Base-by-base conservation (phyloP, 1,140 invertebrate species). In the Halesus radiatus region DNA sequence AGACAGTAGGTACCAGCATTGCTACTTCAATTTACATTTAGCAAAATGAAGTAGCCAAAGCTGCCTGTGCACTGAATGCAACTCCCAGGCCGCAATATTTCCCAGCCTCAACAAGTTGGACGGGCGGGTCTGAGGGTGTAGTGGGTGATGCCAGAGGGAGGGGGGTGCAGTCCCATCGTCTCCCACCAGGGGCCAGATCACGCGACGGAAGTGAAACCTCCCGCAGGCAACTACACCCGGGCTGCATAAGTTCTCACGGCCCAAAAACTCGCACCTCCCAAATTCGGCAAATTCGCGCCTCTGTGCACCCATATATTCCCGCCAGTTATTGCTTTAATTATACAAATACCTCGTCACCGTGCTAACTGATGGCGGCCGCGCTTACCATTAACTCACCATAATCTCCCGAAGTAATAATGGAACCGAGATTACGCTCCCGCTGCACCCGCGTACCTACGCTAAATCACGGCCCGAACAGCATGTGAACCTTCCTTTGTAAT, bases 301-400 rank as follows among this genome's bases (percentile, higher is more conserved):
- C 16, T 58, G 16, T 66, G 16, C 62, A 13, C 10, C 60, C 60
- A 16, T 29, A 37, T 20, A 62, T 23, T 53, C 50, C 37, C 15
- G 52, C 66, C 58, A 75, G 78, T 82, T 82, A 82, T 77, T 78
- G 76, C 73, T 79, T 82, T 79, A 82, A 82, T 82, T 82, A 82
- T 73, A 76, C 80, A 72, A 81, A 81, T 78, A 78, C 75, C 80
- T 72, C 75, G 54, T 77, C 54, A 78, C 73, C 45, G 56, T 20
- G 72, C 72, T 56, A 81, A 78, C 76, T 78, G 80, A 78, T 81
- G 80, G 70, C 58, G 53, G 37, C 75, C 64, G 22, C 45, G 23
- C 29, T 70, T 54, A 50, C 53, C 56, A 78, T 70, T 73, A 73
- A 78, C 80, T 81, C 75, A 20, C 80, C 66, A 64, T 81, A 81